These are phyloP conservation scores for Apamea epomidion DNA, from an alignment of 2,888 invertebrate genomes.

Conservation along the genomic window DNA sequence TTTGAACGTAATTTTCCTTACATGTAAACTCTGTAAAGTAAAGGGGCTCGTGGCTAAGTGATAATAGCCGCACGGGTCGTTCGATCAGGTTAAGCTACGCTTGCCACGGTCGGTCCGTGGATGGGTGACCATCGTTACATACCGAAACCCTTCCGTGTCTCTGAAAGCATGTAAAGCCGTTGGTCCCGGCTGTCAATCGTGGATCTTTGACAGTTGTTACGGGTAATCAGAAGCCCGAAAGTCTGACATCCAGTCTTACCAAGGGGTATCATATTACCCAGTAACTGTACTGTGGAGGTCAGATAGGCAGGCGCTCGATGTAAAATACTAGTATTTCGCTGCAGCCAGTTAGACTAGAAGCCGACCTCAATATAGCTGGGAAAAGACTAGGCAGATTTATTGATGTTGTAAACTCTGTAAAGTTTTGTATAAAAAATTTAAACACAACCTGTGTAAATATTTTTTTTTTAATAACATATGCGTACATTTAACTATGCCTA, in stretches of 20 bases:
- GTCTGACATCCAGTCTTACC: not conserved
- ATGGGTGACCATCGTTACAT: too few relatives aligned
- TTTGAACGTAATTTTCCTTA: not conserved
- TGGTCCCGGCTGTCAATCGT: not conserved
- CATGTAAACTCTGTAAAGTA: not conserved
- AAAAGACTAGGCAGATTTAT: not conserved
- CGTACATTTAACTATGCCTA: not conserved
- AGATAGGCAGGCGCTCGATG: too few relatives aligned
- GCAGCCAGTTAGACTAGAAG: not conserved
- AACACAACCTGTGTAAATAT: not conserved
- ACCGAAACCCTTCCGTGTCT: too few relatives aligned
- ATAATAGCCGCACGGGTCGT: not conserved
- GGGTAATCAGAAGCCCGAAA: not conserved
- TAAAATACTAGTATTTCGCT: not conserved
- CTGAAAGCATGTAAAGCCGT: not conserved
- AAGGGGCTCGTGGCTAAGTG: too few relatives aligned
- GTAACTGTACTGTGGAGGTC: too few relatives aligned
- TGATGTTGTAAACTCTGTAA: not conserved
- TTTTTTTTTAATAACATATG: too few relatives aligned
- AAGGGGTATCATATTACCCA: too few relatives aligned
- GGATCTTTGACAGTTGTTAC: not conserved
- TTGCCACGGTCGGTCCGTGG: not conserved
- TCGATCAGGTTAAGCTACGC: too few relatives aligned
- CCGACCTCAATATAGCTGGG: not conserved
- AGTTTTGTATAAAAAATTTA: not conserved